Evolutionary conservation across 2,113 vertebrate genomes (phyloP).

Genomic region (Perccottus glenii): DNA sequence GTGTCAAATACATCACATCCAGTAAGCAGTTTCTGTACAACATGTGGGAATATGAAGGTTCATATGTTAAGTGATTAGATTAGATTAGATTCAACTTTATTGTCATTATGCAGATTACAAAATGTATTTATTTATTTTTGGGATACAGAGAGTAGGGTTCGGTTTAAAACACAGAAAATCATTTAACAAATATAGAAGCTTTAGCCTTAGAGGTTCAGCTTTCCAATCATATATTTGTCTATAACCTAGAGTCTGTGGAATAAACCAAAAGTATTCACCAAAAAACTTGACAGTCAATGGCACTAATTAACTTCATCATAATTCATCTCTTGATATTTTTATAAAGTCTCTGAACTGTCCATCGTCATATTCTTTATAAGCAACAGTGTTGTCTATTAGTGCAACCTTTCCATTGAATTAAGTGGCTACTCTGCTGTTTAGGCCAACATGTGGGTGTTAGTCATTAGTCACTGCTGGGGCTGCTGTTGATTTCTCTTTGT

Average conservation of each 20-base stretch:
- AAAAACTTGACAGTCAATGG: too few relatives aligned
- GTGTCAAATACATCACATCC: conserved; percentile 36
- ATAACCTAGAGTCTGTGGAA: neutral
- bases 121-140: neutral
- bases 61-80: neutral
- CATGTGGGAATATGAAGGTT: neutral
- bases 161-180: too few relatives aligned
- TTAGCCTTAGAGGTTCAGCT: too few relatives aligned
- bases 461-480: conserved; percentile 68
- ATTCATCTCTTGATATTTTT: conserved; percentile 18
- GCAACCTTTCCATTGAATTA: conserved; percentile 47
- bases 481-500: conserved; percentile 61
- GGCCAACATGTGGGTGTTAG: conserved; percentile 63
- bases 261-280: too few relatives aligned
- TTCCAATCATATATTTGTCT: neutral
- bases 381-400: conserved; percentile 46
- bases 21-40: neutral
- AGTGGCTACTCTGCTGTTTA: conserved; percentile 61
- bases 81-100: too few relatives aligned
- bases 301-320: conserved; percentile 24
- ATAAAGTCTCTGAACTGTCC: conserved; percentile 13
- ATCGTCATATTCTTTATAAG: conserved; percentile 24
- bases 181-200: too few relatives aligned
- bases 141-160: conserved; percentile 2
- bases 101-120: too few relatives aligned